Evolutionary conservation across 23 tunicate species (phyloP).

Genomic region (Halocynthia aurantium): DNA sequence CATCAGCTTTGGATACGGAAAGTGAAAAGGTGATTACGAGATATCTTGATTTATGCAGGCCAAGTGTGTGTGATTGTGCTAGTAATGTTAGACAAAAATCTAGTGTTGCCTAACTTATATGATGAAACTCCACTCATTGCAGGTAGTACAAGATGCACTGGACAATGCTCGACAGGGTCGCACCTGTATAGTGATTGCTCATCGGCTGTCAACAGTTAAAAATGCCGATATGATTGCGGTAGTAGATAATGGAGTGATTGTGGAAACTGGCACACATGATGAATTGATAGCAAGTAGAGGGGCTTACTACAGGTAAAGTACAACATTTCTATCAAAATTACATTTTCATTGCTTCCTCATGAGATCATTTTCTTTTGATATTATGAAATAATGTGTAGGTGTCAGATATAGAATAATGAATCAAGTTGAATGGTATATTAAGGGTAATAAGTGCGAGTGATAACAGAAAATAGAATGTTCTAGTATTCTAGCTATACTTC

Average conservation of each 20-base stretch:
- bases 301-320: constrained; percentile 60
- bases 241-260: constrained; percentile 72
- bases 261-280: constrained; percentile 85
- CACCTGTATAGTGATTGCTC: constrained; percentile 86
- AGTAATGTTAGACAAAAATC: too few relatives aligned
- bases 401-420: too few relatives aligned
- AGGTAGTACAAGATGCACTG: constrained; percentile 85
- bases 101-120: too few relatives aligned
- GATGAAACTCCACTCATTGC: neutral
- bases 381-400: too few relatives aligned
- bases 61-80: too few relatives aligned
- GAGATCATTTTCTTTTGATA: too few relatives aligned
- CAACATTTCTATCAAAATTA: neutral
- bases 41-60: too few relatives aligned
- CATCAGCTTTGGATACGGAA: constrained; percentile 17
- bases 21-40: constrained; percentile 6
- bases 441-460: too few relatives aligned
- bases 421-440: too few relatives aligned
- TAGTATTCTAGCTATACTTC: too few relatives aligned
- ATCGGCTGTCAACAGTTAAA: constrained; percentile 83
- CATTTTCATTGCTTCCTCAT: neutral
- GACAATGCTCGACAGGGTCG: constrained; percentile 81
- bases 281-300: constrained; percentile 61
- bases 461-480: too few relatives aligned
- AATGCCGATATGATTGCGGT: constrained; percentile 92